Base-by-base conservation (phyloP, 1,140 invertebrate species). In the Eriocheir sinensis region DNA sequence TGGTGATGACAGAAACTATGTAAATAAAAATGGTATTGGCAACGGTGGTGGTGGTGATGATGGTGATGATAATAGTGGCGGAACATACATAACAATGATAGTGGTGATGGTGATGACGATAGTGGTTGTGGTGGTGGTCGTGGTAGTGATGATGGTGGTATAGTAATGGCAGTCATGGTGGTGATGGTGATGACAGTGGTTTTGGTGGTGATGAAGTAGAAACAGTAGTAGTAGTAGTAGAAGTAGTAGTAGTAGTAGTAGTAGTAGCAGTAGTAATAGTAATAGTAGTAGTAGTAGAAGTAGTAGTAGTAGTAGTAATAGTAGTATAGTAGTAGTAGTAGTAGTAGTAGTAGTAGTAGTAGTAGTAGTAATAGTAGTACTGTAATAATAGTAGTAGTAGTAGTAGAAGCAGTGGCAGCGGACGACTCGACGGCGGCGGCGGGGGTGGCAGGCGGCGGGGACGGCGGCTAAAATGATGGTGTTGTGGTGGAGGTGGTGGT, bases 281-380 rank as follows among this genome's bases (percentile, higher is more conserved):
- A 72, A n/a, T 72, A 72, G 60, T 72, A 72, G 60, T 72, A 72
- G 60, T 72, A 72, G 60, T 72, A 72, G n/a, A n/a, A n/a, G n/a
- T n/a, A n/a, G 60, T 72, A 72, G 60, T 72, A 72, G 60, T 72
- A 72, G 60, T 72, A 72, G 60, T 72, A 72, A 8, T 72, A 72
- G 17, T n/a, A 72, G 21, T 1, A 72, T 9, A 21, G 48, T 9
- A 12, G 48, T 9, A 53, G 21, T 0, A 21, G 8, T 2, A 41
- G 32, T 4, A 40, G 60, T 12, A 72, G 6, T 12, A 72, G 60
- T 12, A 72, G 27, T 60, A 60, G 6, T 60, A 60, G 60, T 72
- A 21, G 27, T 72, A 40, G 60, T 72, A n/a, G 21, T 72, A 72
- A n/a, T 72, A 72, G 21, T 72, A 12, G 21, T 72, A 72, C 2